Evolutionary conservation across 30 jellyfish, hydroid and myxozoan genomes (phyloP).

Genomic region (Cassiopea xamachana): DNA sequence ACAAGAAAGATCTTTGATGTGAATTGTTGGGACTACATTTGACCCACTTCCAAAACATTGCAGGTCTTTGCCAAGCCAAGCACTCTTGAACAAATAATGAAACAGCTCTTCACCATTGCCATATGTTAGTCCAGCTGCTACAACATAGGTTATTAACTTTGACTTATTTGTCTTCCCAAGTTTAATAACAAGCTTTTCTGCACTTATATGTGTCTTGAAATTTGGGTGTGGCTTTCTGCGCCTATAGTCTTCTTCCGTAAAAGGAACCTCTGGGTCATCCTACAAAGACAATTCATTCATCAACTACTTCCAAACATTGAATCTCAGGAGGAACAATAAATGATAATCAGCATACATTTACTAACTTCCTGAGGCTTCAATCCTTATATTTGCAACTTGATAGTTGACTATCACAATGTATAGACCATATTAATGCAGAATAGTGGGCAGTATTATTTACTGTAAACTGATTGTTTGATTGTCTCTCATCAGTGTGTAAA

Average conservation of each 20-base stretch:
- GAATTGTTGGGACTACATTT: constrained; percentile 87
- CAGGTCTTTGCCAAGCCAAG: constrained; percentile 92
- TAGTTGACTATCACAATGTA: too few species aligned
- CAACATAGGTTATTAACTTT: constrained; percentile 84
- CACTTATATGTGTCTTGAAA: constrained; percentile 88
- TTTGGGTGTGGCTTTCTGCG: constrained; percentile 95
- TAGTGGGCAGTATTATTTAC: too few species aligned
- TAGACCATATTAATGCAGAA: too few species aligned
- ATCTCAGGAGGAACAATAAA: too few species aligned
- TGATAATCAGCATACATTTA: too few species aligned
- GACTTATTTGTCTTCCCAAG: constrained; percentile 91
- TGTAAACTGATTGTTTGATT: too few species aligned
- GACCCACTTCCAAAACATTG: constrained; percentile 90
- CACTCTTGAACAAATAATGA: constrained; percentile 87
- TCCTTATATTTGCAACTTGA: too few species aligned
- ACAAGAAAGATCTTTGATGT: constrained; percentile 82
- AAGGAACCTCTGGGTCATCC: constrained; percentile 98
- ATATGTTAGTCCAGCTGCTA: constrained; percentile 91
- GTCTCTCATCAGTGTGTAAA: too few species aligned
- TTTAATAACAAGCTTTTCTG: constrained; percentile 88
- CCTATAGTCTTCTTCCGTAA: constrained; percentile 96
- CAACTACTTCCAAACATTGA: neutral
- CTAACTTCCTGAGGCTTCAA: too few species aligned
- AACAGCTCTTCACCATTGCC: constrained; percentile 95
- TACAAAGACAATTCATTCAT: constrained; percentile 12